Evolutionary conservation across 2,797 vertebrate species (phyloP).

Genomic region (Scyliorhinus canicula): DNA sequence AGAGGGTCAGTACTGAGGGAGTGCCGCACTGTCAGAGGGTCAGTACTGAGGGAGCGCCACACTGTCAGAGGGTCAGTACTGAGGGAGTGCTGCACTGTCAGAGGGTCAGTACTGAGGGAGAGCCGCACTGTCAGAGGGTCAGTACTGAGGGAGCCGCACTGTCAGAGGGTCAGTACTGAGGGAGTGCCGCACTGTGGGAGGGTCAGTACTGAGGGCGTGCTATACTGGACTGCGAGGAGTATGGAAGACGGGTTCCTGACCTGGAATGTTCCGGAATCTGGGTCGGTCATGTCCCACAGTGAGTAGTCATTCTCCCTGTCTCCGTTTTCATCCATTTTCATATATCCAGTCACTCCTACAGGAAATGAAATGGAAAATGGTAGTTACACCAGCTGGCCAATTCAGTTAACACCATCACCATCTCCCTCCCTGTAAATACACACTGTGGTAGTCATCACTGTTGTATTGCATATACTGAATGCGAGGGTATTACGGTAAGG

Average conservation of each 20-base stretch:
- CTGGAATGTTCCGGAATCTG: slow-evolving; percentile 65
- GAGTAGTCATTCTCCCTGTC: slow-evolving; percentile 85
- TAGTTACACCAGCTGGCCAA: background rate
- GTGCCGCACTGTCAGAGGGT: background rate
- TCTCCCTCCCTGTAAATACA: too few species aligned
- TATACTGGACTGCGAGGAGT: background rate
- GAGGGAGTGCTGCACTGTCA: too few species aligned
- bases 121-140: too few species aligned
- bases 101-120: too few species aligned
- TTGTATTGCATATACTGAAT: too few species aligned
- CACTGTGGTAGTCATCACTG: too few species aligned
- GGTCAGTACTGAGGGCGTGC: too few species aligned
- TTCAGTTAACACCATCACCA: too few species aligned
- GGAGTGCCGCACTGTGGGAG: too few species aligned
- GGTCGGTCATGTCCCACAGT: slow-evolving; percentile 80
- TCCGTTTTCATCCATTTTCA: slow-evolving; percentile 81
- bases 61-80: background rate
- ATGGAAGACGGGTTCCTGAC: slow-evolving; percentile 50
- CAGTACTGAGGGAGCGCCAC: background rate
- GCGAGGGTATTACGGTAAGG: too few species aligned
- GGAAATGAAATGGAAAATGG: background rate
- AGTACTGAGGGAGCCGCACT: too few species aligned
- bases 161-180: too few species aligned
- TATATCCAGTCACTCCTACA: slow-evolving; percentile 75
- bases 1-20: background rate